Percentiles rank a stretch among this genome's conserved stretches.
phyloP scores from a whole-genome alignment of 92 coral and sea anemone genomes.

The Parazoanthus swiftii region DNA sequence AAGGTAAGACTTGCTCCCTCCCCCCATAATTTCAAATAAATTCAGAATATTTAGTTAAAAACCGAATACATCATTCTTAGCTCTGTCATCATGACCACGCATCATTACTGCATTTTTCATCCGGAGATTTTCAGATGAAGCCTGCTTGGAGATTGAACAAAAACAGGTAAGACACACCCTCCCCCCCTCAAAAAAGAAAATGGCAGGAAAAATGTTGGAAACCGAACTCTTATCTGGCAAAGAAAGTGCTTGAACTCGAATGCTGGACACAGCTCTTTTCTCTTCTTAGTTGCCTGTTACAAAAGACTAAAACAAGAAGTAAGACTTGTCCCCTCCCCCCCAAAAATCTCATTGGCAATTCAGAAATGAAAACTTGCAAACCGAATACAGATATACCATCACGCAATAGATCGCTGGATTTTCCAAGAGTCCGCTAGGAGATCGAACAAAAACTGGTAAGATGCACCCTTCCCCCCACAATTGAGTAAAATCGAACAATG shows the following conservation, averaged over 20 bases:
- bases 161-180: slow-evolving; percentile 4
- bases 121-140: background rate
- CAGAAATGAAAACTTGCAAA: too few species aligned
- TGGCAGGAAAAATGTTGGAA: background rate
- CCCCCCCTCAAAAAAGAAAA: slow-evolving; percentile 5
- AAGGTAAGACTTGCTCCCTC: too few species aligned
- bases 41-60: background rate
- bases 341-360: background rate
- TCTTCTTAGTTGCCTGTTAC: background rate
- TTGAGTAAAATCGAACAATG: too few species aligned
- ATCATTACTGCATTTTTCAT: background rate
- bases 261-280: background rate
- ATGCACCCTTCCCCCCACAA: background rate
- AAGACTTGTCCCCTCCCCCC: background rate
- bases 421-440: background rate
- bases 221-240: background rate
- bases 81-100: background rate
- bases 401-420: too few species aligned
- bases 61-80: background rate
- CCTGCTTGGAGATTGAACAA: background rate
- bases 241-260: background rate
- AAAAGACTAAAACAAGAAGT: background rate
- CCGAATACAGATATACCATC: background rate
- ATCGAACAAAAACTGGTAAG: background rate
- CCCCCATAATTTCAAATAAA: too few species aligned